Conservation (phyloP, 2,113 vertebrate genomes). For the Xerus inauris region DNA sequence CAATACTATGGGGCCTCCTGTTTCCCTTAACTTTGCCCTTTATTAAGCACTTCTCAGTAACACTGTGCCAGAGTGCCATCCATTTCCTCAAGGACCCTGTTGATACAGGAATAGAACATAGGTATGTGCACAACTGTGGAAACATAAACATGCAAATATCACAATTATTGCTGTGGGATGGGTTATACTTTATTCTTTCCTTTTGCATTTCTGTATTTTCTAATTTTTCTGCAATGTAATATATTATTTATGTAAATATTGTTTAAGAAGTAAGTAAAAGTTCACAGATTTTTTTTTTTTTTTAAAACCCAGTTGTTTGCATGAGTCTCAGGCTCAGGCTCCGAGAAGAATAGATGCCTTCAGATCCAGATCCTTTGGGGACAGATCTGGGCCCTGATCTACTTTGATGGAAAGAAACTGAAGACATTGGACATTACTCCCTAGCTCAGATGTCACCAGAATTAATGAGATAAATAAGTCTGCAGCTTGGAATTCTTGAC, state of each 20-base stretch:
- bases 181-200: background rate
- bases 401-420: slow-evolving; percentile 38
- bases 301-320: background rate
- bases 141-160: background rate
- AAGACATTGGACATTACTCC: slow-evolving; percentile 10
- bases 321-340: background rate
- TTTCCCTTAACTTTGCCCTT: background rate
- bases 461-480: slow-evolving; percentile 72
- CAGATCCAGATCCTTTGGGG: background rate
- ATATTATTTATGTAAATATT: background rate
- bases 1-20: background rate
- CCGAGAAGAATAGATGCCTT: background rate
- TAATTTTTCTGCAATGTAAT: background rate
- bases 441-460: slow-evolving; percentile 50
- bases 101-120: background rate
- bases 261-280: background rate
- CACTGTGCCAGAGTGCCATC: accelerated
- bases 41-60: background rate
- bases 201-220: background rate
- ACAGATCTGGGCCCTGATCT: background rate
- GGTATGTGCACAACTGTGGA: background rate
- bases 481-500: slow-evolving; percentile 62
- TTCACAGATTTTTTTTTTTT: too few relatives aligned
- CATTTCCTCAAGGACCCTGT: background rate
- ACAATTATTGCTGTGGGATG: background rate